Evolutionary conservation across 2,888 invertebrate genomes (phyloP).

Genomic region (Drosophila stalkeri): DNA sequence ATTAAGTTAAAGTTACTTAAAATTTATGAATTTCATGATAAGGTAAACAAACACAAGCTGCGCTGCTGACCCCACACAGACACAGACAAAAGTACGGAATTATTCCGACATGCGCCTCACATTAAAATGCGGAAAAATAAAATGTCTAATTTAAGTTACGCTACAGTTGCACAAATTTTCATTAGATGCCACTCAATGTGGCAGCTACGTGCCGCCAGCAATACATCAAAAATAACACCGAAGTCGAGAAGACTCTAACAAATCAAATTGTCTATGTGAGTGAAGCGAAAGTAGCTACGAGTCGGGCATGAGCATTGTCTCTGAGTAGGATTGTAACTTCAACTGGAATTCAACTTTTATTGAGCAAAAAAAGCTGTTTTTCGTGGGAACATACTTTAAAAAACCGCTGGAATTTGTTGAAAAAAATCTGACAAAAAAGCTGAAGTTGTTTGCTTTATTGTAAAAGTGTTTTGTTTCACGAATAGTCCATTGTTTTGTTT

Average conservation of each 20-base stretch:
- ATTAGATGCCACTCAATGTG: constrained; percentile 47
- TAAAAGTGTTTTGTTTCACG: too few species aligned
- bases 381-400: too few species aligned
- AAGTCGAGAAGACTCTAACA: background rate
- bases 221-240: constrained; percentile 25
- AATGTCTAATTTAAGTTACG: constrained; percentile 75
- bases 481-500: too few species aligned
- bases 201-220: constrained; percentile 37
- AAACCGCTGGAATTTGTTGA: too few species aligned
- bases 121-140: constrained; percentile 57
- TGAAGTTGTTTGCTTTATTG: too few species aligned
- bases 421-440: too few species aligned
- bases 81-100: constrained; percentile 7
- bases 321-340: too few species aligned
- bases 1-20: constrained; percentile 74
- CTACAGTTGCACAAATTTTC: constrained; percentile 68
- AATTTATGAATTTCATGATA: constrained; percentile 80
- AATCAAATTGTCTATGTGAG: background rate
- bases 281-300: too few species aligned
- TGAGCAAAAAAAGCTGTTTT: too few species aligned
- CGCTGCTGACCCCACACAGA: constrained; percentile 25
- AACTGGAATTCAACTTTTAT: too few species aligned
- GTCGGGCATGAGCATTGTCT: too few species aligned
- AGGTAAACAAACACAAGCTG: constrained; percentile 74
- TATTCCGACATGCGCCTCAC: constrained; percentile 30